phyloP scores from a whole-genome alignment of 2,113 vertebrate genomes.

The Gallinago jamesoni region DNA sequence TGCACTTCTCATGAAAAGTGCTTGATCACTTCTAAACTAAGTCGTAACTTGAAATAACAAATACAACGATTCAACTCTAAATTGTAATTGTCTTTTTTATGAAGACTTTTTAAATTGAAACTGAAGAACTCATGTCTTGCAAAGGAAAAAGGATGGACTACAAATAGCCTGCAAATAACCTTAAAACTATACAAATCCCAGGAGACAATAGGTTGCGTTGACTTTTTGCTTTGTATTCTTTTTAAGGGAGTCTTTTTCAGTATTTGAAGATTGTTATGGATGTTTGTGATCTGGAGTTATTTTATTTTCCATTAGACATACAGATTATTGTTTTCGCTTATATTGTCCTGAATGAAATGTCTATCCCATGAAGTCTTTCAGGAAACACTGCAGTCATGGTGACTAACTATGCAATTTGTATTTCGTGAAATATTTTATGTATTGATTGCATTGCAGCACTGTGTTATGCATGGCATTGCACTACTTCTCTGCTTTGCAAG shows the following conservation, averaged over 20 bases:
- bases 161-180: background rate
- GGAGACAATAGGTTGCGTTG: background rate
- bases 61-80: background rate
- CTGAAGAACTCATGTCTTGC: background rate
- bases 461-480: background rate
- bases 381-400: background rate
- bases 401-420: background rate
- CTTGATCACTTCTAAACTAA: background rate
- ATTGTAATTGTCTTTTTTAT: background rate
- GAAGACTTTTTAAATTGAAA: background rate
- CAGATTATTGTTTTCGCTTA: background rate
- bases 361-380: background rate
- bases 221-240: background rate
- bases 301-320: background rate
- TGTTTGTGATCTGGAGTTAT: background rate
- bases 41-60: background rate
- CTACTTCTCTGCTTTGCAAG: background rate
- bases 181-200: background rate
- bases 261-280: background rate
- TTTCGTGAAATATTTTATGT: background rate
- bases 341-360: background rate
- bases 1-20: background rate
- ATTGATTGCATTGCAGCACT: background rate
- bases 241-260: background rate
- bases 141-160: background rate